A percentile compares a stretch with the other conserved stretches of the same genome.
Evolutionary conservation across 2,113 vertebrate genomes (phyloP).

Genomic region (Psilopogon haemacephalus): DNA sequence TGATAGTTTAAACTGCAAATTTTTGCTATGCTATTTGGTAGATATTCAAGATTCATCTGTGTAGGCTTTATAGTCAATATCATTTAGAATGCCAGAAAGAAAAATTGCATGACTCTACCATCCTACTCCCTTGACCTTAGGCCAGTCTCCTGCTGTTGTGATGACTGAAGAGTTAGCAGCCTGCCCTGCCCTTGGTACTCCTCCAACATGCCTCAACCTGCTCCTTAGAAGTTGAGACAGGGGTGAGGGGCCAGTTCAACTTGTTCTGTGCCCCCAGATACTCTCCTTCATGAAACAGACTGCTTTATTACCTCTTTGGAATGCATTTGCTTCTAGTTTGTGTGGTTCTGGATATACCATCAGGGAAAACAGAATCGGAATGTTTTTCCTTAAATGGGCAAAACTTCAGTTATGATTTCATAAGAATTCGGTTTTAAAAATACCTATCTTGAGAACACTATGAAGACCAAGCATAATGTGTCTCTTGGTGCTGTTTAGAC

Average conservation of each 20-base stretch:
- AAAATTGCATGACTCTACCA: neutral
- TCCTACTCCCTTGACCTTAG: constrained; percentile 22
- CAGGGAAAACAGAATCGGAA: neutral
- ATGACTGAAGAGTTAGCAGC: constrained; percentile 23
- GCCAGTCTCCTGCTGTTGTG: neutral
- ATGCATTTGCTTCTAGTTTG: neutral
- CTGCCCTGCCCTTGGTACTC: constrained; percentile 2
- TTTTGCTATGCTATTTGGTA: neutral
- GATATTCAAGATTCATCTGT: neutral
- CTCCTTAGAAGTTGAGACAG: neutral
- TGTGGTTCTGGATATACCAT: neutral
- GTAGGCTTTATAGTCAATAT: neutral
- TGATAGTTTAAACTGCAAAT: neutral
- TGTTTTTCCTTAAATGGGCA: neutral
- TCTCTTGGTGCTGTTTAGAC: neutral
- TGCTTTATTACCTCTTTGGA: neutral
- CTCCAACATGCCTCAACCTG: neutral
- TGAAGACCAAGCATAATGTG: neutral
- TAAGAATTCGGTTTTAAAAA: neutral
- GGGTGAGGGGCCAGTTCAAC: neutral
- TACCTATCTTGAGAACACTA: neutral
- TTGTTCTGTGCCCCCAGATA: neutral
- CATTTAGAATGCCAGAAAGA: neutral
- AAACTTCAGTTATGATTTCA: neutral
- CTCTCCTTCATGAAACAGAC: neutral